Evolutionary conservation across 2,113 vertebrate genomes (phyloP).

Genomic region (Perca fluviatilis): DNA sequence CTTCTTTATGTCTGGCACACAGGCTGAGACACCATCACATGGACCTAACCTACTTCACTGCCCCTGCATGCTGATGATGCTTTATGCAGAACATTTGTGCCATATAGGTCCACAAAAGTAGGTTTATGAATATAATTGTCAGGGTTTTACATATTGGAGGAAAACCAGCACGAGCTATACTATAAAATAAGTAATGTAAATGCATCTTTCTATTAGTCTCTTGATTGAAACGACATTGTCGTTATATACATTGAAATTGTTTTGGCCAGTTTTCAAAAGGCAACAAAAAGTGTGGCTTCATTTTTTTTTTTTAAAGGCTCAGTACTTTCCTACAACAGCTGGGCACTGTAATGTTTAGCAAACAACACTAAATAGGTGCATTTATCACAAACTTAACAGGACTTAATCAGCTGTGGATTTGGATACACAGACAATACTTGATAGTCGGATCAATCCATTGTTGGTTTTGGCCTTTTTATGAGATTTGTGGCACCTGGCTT

Average conservation of each 20-base stretch:
- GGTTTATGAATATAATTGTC: neutral
- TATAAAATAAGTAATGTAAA: neutral
- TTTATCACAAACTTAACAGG: neutral
- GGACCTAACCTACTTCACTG: slow-evolving; percentile 55
- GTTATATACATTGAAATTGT: neutral
- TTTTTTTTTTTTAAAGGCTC: neutral
- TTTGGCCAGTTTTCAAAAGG: neutral
- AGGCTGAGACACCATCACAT: slow-evolving; percentile 20
- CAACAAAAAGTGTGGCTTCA: neutral
- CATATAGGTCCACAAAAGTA: slow-evolving; percentile 13
- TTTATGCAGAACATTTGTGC: slow-evolving; percentile 27
- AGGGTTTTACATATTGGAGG: neutral
- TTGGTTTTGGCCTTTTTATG: neutral
- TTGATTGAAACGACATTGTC: neutral
- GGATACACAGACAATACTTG: too few species aligned
- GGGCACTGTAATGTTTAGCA: neutral
- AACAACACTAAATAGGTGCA: neutral
- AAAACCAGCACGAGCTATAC: neutral
- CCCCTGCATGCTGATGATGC: slow-evolving; percentile 30
- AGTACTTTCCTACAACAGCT: neutral
- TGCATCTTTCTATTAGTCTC: neutral
- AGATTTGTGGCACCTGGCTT: neutral
- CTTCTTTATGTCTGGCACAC: slow-evolving; percentile 35
- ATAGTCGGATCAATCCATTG: neutral
- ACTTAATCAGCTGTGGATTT: too few species aligned